These are phyloP conservation scores for Bufo bufo DNA, from an alignment of 2,113 vertebrate genomes.

Conservation along the genomic window DNA sequence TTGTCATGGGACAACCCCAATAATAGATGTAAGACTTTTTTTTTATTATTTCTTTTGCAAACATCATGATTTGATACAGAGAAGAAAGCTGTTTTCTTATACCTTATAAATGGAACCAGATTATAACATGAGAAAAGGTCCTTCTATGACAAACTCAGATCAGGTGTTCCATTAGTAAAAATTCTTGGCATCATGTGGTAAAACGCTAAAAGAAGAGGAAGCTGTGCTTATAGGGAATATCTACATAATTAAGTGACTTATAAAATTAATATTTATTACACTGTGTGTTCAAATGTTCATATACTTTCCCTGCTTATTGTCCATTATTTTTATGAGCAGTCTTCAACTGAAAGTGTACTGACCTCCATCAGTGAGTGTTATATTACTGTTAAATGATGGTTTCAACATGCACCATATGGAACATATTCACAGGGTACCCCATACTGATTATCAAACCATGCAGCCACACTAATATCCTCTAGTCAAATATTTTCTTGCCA, in stretches of 20 bases:
- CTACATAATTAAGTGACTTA: slow-evolving; percentile 32
- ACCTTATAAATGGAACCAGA: slow-evolving; percentile 47
- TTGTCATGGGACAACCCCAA: too few relatives aligned
- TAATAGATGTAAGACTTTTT: slow-evolving; percentile 13
- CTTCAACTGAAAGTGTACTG: slow-evolving; percentile 35
- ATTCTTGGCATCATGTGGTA: background rate
- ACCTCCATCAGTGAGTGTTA: slow-evolving; percentile 52
- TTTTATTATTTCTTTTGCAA: slow-evolving; percentile 6
- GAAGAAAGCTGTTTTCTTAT: slow-evolving; percentile 8
- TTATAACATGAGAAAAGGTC: slow-evolving; percentile 9
- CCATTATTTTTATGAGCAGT: slow-evolving; percentile 46
- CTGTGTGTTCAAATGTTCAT: slow-evolving; percentile 39
- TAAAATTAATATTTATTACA: slow-evolving; percentile 40
- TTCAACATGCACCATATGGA: slow-evolving; percentile 54
- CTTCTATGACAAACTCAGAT: slow-evolving; percentile 41
- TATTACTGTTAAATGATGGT: slow-evolving; percentile 56
- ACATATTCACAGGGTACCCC: slow-evolving; percentile 51
- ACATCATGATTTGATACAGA: slow-evolving; percentile 12
- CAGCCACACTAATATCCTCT: slow-evolving; percentile 34
- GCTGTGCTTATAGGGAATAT: slow-evolving; percentile 11
- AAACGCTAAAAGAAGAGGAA: slow-evolving; percentile 28
- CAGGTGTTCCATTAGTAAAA: slow-evolving; percentile 50
- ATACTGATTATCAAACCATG: slow-evolving; percentile 56
- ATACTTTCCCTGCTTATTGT: slow-evolving; percentile 41
- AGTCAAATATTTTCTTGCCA: slow-evolving; percentile 44